A percentile compares a stretch with the other conserved stretches of the same genome.
Evolutionary conservation across 2,888 invertebrate species (phyloP).

Genomic region (Apodemia mormo): DNA sequence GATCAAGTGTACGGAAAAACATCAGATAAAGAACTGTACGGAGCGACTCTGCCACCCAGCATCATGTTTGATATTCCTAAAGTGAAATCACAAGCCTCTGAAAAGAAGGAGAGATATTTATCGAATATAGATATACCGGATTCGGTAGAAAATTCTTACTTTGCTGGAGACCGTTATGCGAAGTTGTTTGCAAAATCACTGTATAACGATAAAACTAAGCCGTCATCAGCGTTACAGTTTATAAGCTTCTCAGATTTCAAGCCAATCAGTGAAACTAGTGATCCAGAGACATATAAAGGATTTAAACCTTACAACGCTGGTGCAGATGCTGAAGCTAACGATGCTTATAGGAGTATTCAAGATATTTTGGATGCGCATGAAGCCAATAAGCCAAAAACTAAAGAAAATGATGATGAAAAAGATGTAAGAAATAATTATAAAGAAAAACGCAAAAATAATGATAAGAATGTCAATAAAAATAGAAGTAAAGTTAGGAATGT

Average conservation of each 20-base stretch:
- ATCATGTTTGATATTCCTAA: conserved; percentile 42
- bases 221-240: conserved; percentile 47
- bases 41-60: conserved; percentile 53
- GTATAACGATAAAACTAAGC: conserved; percentile 42
- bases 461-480: conserved; percentile 30
- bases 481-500: conserved; percentile 45
- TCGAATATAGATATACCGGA: conserved; percentile 46
- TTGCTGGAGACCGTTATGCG: conserved; percentile 48
- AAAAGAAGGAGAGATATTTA: conserved; percentile 52
- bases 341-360: conserved; percentile 61
- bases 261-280: conserved; percentile 57
- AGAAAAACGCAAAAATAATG: conserved; percentile 23
- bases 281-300: conserved; percentile 63
- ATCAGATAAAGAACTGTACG: conserved; percentile 67
- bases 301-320: conserved; percentile 49
- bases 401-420: conserved; percentile 45
- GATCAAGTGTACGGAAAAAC: conserved; percentile 71
- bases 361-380: conserved; percentile 69
- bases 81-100: conserved; percentile 48
- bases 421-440: conserved; percentile 42
- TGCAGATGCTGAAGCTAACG: conserved; percentile 39
- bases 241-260: conserved; percentile 57
- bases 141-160: conserved; percentile 42
- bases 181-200: conserved; percentile 42
- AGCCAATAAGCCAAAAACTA: conserved; percentile 48